Conservation (phyloP, 2,113 vertebrate genomes). For the Tupaia tana region DNA sequence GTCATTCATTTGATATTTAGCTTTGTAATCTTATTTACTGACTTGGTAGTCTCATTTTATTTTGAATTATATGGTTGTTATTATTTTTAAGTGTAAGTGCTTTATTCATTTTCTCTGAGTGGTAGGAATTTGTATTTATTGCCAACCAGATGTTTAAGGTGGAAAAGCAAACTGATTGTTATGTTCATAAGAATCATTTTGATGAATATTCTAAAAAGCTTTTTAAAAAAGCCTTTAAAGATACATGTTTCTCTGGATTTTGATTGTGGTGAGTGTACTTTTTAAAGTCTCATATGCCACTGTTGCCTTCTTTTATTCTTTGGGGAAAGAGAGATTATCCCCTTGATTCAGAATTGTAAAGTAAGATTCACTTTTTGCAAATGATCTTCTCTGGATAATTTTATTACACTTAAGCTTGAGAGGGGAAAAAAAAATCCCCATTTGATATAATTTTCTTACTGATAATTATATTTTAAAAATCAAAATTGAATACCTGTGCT, state of each 20-base stretch:
- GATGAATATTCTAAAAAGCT: neutral
- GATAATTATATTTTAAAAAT: neutral
- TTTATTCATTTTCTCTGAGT: constrained; percentile 53
- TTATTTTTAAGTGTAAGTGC: neutral
- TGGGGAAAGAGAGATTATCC: neutral
- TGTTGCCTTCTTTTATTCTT: neutral
- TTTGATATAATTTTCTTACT: neutral
- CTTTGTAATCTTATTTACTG: neutral
- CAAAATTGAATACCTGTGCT: neutral
- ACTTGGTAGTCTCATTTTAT: constrained; percentile 19
- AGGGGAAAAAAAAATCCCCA: neutral
- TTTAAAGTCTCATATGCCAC: neutral
- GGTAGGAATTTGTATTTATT: neutral
- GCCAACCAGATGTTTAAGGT: neutral
- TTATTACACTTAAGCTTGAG: neutral
- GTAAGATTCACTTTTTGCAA: neutral
- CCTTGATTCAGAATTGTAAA: neutral
- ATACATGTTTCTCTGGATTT: neutral
- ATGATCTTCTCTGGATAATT: neutral
- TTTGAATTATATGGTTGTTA: neutral
- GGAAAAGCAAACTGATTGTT: constrained; percentile 2
- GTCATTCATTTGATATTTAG: constrained; percentile 35
- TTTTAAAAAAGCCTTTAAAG: neutral
- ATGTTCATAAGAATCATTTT: neutral
- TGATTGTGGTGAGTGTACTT: neutral